Percentiles rank a stretch among this genome's conserved stretches.
Evolutionary conservation across 2,797 vertebrate genomes (phyloP).

Genomic region (Scyliorhinus canicula): DNA sequence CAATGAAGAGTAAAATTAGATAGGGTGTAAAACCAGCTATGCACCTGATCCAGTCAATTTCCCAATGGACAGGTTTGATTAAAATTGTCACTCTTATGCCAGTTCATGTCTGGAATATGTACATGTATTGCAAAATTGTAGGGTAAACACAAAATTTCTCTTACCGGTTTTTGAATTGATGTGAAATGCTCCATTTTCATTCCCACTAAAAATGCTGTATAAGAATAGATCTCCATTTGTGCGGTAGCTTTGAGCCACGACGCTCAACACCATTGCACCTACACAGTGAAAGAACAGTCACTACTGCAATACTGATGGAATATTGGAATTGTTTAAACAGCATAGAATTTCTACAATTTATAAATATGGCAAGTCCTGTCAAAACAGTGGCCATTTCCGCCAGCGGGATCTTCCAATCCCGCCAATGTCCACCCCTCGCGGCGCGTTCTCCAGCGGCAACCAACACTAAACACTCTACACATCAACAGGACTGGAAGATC

Average conservation of each 20-base stretch:
- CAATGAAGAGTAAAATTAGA: not conserved
- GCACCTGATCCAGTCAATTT: not conserved
- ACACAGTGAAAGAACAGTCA: slow-evolving; percentile 41
- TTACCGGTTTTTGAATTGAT: slow-evolving; percentile 73
- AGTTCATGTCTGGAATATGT: not conserved
- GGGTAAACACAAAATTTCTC: not conserved
- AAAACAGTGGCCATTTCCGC: not conserved
- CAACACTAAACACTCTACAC: too few species aligned
- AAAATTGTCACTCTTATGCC: not conserved
- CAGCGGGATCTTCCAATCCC: too few species aligned
- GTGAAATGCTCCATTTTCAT: slow-evolving; percentile 66
- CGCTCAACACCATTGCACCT: slow-evolving; percentile 73
- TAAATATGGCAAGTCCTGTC: not conserved
- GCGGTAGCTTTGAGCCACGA: slow-evolving; percentile 62
- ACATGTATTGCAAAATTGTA: not conserved
- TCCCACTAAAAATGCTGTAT: slow-evolving; percentile 72
- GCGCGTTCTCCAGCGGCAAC: too few species aligned
- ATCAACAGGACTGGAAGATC: too few species aligned
- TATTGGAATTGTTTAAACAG: not conserved
- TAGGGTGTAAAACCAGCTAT: not conserved
- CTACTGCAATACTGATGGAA: not conserved
- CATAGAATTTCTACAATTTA: not conserved
- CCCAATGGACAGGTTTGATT: not conserved
- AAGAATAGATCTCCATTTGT: slow-evolving; percentile 56
- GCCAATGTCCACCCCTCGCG: too few species aligned